These are phyloP conservation scores for Nannobrachium achirus DNA, from an alignment of 2,113 vertebrate species.

Conservation along the genomic window DNA sequence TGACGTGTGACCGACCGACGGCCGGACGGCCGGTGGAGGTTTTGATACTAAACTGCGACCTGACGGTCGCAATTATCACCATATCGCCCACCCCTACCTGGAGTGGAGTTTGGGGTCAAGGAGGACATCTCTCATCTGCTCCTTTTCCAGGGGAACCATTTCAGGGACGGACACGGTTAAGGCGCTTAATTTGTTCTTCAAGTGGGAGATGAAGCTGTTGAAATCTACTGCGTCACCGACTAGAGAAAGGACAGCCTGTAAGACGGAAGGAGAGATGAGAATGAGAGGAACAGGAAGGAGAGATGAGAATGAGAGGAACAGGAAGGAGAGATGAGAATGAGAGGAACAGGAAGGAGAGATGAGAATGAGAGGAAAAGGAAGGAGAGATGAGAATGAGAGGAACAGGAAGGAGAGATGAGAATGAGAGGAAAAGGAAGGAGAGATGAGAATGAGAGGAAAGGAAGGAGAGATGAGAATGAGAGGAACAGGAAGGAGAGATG, in stretches of 20 bases:
- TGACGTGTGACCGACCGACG: too few species aligned
- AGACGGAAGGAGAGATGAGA: background rate
- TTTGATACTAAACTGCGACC: too few species aligned
- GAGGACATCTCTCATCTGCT: constrained; percentile 39
- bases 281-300: background rate
- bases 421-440: background rate
- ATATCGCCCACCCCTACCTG: too few species aligned
- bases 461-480: background rate
- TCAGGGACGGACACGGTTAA: background rate
- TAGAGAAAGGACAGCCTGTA: constrained; percentile 41
- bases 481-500: background rate
- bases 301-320: background rate
- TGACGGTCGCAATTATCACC: too few species aligned
- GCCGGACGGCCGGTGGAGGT: too few species aligned
- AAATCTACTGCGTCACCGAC: constrained; percentile 27
- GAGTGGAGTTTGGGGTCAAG: constrained; percentile 41
- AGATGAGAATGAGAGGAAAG: background rate
- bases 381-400: background rate
- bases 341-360: too few species aligned
- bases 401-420: background rate
- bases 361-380: background rate
- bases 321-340: background rate
- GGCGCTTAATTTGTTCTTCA: constrained; percentile 41
- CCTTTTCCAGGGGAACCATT: constrained; percentile 15
- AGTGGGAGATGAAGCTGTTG: constrained; percentile 33